Base-by-base conservation (phyloP, 2,113 vertebrate genomes). In the Centropristis striata region DNA sequence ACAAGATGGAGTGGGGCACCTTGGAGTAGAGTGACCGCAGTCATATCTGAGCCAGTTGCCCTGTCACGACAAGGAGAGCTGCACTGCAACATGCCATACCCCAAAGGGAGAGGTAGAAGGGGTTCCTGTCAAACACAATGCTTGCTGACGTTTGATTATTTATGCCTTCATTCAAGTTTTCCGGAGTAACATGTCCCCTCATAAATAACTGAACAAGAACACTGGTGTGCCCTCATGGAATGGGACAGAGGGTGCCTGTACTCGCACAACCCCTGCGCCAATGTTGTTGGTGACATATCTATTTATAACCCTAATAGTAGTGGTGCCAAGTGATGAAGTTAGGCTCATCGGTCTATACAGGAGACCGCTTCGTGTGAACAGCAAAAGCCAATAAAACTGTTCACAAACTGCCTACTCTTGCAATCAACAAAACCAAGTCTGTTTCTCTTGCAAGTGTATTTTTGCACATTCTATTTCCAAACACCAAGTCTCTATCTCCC, bases 381-480 rank as follows among this genome's bases (percentile, higher is more conserved):
- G 88, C 74, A 71, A 75, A 80, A 84, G 83, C 80, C 85, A 86
- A 91, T 84, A 85, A 93, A 93, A 81, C 68, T 47, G 78, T 86
- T 81, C 79, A 91, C 86, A 91, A 90, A 91, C 90, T 91, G 70
- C 20, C 88, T 47, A 80, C 78, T 93, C 87, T 92, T 91, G 81
- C 83, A 81, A 92, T 90, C 89, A 93, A 93, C 93, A 92, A 89
- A 92, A 84, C 85, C 85, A 75, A 60, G 92, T 88, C 90, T 94
- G 93, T 92, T 90, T 91, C 86, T 64, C 82, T 71, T 70, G 80
- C 69, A 75, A 82, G 82, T 88, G 86, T 92, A 93, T 94, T 93
- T 94, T 88, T 93, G 85, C 86, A 86, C 81, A 63, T 78, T 90
- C 89, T 94, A 93, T 92, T 95, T 92, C 90, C 80, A 93, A 93